Evolutionary conservation across 2,888 invertebrate genomes (phyloP).

Genomic region (Phaedon cochleariae): DNA sequence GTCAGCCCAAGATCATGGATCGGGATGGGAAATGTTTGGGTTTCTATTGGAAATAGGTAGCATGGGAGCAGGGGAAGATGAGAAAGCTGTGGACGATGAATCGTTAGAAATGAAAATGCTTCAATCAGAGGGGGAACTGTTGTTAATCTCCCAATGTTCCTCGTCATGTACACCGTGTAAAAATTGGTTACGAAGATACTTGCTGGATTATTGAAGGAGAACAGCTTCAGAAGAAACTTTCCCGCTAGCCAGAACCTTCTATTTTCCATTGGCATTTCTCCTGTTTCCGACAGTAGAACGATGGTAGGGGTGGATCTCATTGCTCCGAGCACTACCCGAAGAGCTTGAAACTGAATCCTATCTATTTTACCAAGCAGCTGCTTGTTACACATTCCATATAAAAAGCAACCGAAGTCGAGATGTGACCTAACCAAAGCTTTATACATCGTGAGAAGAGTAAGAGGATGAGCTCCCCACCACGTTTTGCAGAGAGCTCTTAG

Average conservation of each 20-base stretch:
- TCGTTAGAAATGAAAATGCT: neutral
- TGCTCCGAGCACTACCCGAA: neutral
- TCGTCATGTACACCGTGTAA: neutral
- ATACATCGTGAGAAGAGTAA: neutral
- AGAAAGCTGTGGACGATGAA: neutral
- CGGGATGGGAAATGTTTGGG: neutral
- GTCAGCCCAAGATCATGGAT: neutral
- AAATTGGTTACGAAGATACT: neutral
- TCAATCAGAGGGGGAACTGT: neutral
- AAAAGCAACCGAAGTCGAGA: neutral
- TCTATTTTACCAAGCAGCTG: no score
- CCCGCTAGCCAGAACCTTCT: neutral
- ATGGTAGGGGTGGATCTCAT: slow-evolving; percentile 3
- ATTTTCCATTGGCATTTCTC: neutral
- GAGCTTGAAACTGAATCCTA: neutral
- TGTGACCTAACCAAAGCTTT: neutral
- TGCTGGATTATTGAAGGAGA: neutral
- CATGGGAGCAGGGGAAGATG: neutral
- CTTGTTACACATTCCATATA: neutral
- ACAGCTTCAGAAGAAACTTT: neutral
- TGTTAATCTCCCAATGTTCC: neutral
- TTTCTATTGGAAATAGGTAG: neutral
- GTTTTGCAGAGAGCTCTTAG: neutral
- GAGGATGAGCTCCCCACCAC: slow-evolving; percentile 7
- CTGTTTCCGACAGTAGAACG: neutral